phyloP scores from a whole-genome alignment of 2,113 vertebrate genomes.

The Tretioscincus oriximinensis region DNA sequence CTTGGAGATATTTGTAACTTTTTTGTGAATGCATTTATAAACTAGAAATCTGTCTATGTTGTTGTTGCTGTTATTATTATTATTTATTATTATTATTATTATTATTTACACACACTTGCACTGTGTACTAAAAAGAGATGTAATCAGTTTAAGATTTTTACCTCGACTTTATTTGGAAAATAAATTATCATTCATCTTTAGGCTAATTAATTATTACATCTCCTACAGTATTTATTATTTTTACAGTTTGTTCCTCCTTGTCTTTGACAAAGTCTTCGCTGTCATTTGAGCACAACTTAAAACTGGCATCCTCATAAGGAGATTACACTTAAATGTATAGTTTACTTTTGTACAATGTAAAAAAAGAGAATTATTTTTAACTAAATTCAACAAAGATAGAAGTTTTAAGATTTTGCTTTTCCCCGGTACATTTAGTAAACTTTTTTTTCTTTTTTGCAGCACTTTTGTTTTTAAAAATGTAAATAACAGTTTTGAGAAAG shows the following conservation, averaged over 20 bases:
- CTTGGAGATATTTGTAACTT: conserved; percentile 51
- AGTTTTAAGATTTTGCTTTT: conserved; percentile 35
- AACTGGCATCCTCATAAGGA: conserved; percentile 60
- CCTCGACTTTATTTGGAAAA: conserved; percentile 53
- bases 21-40: conserved; percentile 50
- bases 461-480: conserved; percentile 53
- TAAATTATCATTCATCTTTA: conserved; percentile 42
- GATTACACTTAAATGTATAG: conserved; percentile 67
- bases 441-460: conserved; percentile 43
- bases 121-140: conserved; percentile 38
- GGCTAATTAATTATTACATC: conserved; percentile 55
- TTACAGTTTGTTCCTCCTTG: conserved; percentile 27
- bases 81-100: too few relatives aligned
- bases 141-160: conserved; percentile 58
- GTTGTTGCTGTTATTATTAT: conserved; percentile 12
- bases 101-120: not conserved
- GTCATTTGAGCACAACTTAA: conserved; percentile 45
- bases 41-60: conserved; percentile 61
- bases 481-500: conserved; percentile 48
- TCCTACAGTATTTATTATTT: conserved; percentile 27
- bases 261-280: conserved; percentile 1
- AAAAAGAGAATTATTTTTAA: conserved; percentile 64
- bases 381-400: conserved; percentile 48
- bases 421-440: conserved; percentile 40
- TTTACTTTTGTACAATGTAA: conserved; percentile 69